Base-by-base conservation (phyloP, 2,113 vertebrate species). In the Plecotus auritus region DNA sequence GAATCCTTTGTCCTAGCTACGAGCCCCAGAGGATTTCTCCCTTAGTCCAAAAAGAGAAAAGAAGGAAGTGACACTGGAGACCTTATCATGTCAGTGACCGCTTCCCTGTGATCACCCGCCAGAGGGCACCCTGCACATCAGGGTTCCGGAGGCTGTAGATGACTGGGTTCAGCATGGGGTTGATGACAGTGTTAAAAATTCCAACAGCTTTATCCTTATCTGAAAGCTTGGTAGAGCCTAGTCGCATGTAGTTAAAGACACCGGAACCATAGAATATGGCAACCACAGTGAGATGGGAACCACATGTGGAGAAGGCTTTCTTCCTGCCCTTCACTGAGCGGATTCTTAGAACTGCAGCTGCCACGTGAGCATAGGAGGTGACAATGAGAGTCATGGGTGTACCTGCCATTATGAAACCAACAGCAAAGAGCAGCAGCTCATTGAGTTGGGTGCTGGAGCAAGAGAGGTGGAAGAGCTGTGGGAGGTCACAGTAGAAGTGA, bases 401-500 rank as follows among this genome's bases (percentile, higher is more conserved):
- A 56, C 54, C 54, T 56, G 54, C 54, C 54, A 56, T 56, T 56
- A 56, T 56, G 54, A 56, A 56, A 22, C 54, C 54, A 56, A 23
- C 54, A 56, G 54, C 77, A 49, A 74, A 95, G 80, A 96, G 84
- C 26, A 96, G 26, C 26, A 12, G 61, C 20, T 56, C 54, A 56
- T 56, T 56, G 54, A 56, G 54, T 22, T 56, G 54, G 54, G 54
- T 56, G 54, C 54, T 56, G 54, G 54, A 56, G 54, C 54, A 56
- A 20, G 97, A 96, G 26, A 98, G 96, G 74, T 89, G 95, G 64
- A 97, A 96, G 67, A 97, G 93, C 45, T 93, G 96, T 17, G 96
- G 95, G 28, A 97, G 96, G 92, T 96, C 97, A 35, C 96, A 97
- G 32, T 96, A 97, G 90, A 97, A 97, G 74, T 96, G 96, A 64